These are phyloP conservation scores for Colinus virginianus DNA, from an alignment of 2,113 vertebrate genomes.

Conservation along the genomic window DNA sequence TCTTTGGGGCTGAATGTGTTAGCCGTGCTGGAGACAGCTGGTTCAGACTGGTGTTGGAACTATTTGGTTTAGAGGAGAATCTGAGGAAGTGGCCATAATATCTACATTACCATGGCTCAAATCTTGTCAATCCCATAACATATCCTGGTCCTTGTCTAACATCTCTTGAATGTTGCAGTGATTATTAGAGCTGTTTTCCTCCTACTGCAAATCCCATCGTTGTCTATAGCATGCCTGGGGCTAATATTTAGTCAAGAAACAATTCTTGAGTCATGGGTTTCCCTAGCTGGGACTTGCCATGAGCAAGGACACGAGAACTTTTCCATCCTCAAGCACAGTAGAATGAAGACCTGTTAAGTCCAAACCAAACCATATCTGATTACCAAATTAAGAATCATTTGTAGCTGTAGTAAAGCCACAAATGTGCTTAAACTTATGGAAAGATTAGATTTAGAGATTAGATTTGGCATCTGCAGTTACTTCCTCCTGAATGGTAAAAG, in stretches of 20 bases:
- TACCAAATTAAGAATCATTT: not conserved
- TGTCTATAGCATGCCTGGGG: fast-evolving
- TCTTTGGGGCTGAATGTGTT: not conserved
- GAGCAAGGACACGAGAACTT: not conserved
- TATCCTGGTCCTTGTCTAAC: not conserved
- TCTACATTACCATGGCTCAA: fast-evolving
- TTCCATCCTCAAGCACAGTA: not conserved
- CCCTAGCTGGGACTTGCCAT: not conserved
- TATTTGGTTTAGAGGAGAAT: not conserved
- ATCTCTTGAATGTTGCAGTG: not conserved
- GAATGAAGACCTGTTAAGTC: not conserved
- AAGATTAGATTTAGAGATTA: not conserved
- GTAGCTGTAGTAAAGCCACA: not conserved
- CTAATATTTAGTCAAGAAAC: not conserved
- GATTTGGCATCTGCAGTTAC: not conserved
- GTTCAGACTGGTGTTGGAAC: not conserved
- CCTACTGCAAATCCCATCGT: not conserved
- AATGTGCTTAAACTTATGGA: fast-evolving
- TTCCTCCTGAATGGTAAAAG: not conserved
- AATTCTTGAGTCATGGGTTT: not conserved
- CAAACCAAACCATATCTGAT: not conserved
- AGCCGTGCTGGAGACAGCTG: not conserved
- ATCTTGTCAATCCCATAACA: not conserved
- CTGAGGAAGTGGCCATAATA: not conserved
- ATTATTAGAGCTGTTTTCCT: not conserved